Base-by-base conservation (phyloP, 2,888 invertebrate genomes). In the Boloria selene region DNA sequence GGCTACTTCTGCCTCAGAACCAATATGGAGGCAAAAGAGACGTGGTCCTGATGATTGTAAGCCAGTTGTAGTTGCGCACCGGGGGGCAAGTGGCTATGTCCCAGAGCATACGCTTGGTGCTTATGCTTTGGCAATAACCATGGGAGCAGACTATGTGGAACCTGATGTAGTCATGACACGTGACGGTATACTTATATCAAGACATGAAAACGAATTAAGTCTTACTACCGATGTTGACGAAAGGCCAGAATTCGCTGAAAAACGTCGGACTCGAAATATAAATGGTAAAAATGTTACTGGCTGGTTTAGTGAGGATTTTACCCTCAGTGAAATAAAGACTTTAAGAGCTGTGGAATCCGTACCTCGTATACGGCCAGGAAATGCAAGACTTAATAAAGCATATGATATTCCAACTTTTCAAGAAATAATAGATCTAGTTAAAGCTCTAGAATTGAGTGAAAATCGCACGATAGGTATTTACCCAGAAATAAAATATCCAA, bases 291-390 rank as follows among this genome's bases (percentile, higher is more conserved):
- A 74, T 69, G 69, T 84, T 13, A 79, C 65, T 18, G 90, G 88
- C 38, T 92, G 91, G 91, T 90, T 90, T 72, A 81, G 87, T 0
- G 91, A 92, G 78, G 91, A 92, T 65, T 90, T 90, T 62, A 90
- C 89, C 7, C 78, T 92, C 1, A 79, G 80, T 4, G 91, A 92
- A 79, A 68, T 92, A 14, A 91, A 90, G 77, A 85, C 83, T 0
- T 75, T 92, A 14, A 82, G 84, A 16, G 82, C 83, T 1, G 68
- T 81, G 14, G 91, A 92, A 75, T 82, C 86, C 13, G 84, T 90
- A 44, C 82, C 88, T 1, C 68, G 77, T 0, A 76, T 83, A 13
- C 80, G 91, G 74, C 88, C 87, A 0, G 90, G 88, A 7, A 92
- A 90, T 60, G 80, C 86, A 7, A 78, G 90, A 31, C 78, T 91